Evolutionary conservation across 1,140 invertebrate genomes (phyloP), one percentile per base, ranked within the genome.

Genomic region (Rhyacophila brunnea): DNA sequence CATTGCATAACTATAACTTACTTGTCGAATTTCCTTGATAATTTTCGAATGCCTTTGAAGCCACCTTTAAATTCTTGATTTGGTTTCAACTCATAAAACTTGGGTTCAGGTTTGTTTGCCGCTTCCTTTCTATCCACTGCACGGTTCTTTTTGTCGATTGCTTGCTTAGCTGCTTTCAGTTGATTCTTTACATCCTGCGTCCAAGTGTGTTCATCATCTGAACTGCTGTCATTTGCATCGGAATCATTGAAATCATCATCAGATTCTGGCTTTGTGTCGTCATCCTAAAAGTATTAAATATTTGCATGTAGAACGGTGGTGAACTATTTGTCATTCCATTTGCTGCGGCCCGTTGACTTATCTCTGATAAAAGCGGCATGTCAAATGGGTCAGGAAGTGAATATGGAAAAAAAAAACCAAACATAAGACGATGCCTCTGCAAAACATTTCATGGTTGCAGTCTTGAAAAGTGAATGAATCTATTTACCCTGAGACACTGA

Each of bases 171-270:
- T 10, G 50, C 72, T 55, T 75, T 74, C 67, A 89, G 88, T 64
- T 92, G 84, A 67, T 87, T 87, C 67, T 90, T 89, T 20, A 93
- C 81, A 80, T 94, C 90, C 67, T 88, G 86, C 0, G 84, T 81
- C 86, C 88, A 92, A 17, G 82, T 78, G 63, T 84, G 83, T 23
- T 92, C 88, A 74, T 93, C 91, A 66, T 92, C 91, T 0, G 89
- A 88, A 64, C 81, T 83, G 32, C 74, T 75, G 13, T 74, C 78
- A 50, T 67, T 73, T n/a, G 70, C 64, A 54, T 73, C 69, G 28
- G 60, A 59, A 13, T 55, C 32, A 28, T 65, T 47, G 61, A 78
- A 62, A 64, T 78, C 77, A 36, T 65, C 67, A 58, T 79, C 77
- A 5, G 77, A 79, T 68, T 78, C 71, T 56, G 71, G 69, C 53